phyloP scores from a whole-genome alignment of 2,888 invertebrate genomes.

The Orchesella flavescens region DNA sequence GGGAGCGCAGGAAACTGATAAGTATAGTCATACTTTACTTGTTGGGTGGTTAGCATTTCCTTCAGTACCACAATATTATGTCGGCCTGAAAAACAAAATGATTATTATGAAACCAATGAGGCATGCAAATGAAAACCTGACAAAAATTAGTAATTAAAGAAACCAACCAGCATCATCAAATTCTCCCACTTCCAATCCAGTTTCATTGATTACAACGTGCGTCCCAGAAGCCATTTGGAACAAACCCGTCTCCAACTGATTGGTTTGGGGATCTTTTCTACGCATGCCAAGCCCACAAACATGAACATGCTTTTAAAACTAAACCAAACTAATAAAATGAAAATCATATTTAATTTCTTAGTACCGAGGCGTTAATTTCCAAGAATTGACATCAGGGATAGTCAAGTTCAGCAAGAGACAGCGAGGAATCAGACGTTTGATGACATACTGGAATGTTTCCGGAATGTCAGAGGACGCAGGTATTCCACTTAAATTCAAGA shows the following conservation, averaged over 20 bases:
- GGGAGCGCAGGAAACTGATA: constrained; percentile 44
- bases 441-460: neutral
- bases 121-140: too few relatives aligned
- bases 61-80: constrained; percentile 32
- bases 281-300: neutral
- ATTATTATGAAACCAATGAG: too few relatives aligned
- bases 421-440: constrained; percentile 24
- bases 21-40: constrained; percentile 53
- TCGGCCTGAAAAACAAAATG: constrained; percentile 12
- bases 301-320: neutral
- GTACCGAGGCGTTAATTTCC: constrained; percentile 38
- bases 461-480: constrained; percentile 13
- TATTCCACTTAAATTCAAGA: constrained; percentile 35
- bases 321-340: too few relatives aligned
- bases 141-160: too few relatives aligned
- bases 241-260: constrained; percentile 40
- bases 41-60: constrained; percentile 33
- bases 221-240: constrained; percentile 53
- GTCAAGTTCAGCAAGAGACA: constrained; percentile 3
- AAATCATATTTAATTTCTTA: too few relatives aligned
- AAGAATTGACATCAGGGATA: constrained; percentile 20
- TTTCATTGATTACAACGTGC: constrained; percentile 48
- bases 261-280: constrained; percentile 45
- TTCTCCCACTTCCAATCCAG: constrained; percentile 28
- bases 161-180: constrained; percentile 23